These are phyloP conservation scores for Ophioderma brevispina DNA, from an alignment of 35 echinoderm and acorn worm genomes.

Conservation along the genomic window DNA sequence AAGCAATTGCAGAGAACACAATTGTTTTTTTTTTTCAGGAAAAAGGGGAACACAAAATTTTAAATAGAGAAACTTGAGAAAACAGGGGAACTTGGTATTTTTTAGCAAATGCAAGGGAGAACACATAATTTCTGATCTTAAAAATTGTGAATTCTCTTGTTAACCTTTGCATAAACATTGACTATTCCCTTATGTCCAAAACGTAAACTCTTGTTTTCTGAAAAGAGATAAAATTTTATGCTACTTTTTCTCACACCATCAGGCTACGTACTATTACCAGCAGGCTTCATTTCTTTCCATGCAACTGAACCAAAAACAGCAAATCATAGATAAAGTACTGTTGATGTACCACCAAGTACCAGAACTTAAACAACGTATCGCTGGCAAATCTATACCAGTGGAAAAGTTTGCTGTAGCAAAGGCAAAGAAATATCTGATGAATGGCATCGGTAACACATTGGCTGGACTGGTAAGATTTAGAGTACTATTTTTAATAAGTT, in stretches of 20 bases:
- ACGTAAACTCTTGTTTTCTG: too few species aligned
- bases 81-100: too few species aligned
- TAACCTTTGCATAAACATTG: too few species aligned
- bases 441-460: conserved; percentile 70
- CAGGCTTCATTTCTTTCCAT: conserved; percentile 94
- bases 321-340: conserved; percentile 32
- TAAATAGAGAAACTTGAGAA: too few species aligned
- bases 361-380: conserved; percentile 83
- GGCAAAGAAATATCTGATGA: conserved; percentile 67
- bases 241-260: neutral
- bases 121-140: too few species aligned
- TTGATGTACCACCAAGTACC: conserved; percentile 80
- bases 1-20: too few species aligned
- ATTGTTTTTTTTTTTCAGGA: too few species aligned
- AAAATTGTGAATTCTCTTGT: too few species aligned
- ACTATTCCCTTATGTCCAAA: too few species aligned
- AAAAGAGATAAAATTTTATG: neutral
- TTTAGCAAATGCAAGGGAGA: too few species aligned
- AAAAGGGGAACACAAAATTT: too few species aligned
- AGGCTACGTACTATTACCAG: conserved; percentile 92
- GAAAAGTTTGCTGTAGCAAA: conserved; percentile 96
- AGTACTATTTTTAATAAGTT: neutral
- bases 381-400: conserved; percentile 94
- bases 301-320: conserved; percentile 44
- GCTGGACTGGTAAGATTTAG: conserved; percentile 93